These are phyloP conservation scores for Choristoneura fumiferana DNA, from an alignment of 1,140 invertebrate species.

Conservation along the genomic window DNA sequence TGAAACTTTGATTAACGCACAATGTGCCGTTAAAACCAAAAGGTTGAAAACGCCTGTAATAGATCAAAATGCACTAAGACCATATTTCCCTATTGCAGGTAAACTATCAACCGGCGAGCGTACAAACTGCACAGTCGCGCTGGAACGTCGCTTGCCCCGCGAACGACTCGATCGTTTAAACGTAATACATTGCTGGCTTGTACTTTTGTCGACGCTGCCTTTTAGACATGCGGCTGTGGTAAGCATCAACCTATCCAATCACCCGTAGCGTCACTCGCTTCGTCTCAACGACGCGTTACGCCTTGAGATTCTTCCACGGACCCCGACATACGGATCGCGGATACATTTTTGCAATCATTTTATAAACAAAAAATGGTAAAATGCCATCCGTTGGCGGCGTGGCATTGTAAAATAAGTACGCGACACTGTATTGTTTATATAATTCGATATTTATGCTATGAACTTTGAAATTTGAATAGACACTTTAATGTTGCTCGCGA, in stretches of 20 bases:
- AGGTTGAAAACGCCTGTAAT: no score
- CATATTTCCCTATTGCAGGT: no score
- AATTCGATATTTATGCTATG: conserved; percentile 19
- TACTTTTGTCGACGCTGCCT: conserved; percentile 32
- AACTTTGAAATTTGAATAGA: conserved; percentile 19
- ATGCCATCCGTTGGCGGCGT: neutral
- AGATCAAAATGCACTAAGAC: no score
- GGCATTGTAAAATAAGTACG: conserved; percentile 7
- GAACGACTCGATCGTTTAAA: conserved; percentile 19
- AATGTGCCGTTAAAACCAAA: no score
- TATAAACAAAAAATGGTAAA: neutral
- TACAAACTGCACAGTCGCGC: neutral
- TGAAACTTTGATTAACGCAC: no score
- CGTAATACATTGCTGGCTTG: conserved; percentile 43
- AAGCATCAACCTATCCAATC: conserved; percentile 13
- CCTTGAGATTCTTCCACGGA: conserved; percentile 13
- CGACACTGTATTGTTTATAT: conserved; percentile 18
- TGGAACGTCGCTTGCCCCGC: conserved; percentile 22
- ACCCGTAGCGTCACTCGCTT: conserved; percentile 2
- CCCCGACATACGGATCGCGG: neutral
- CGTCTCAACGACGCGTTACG: neutral
- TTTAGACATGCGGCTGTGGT: conserved; percentile 20
- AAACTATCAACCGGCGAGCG: conserved; percentile 15
- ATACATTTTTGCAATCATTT: conserved; percentile 11
- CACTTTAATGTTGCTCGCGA: conserved; percentile 1